Base-by-base conservation (phyloP, 2,113 vertebrate species). In the Ceyx melanurus region DNA sequence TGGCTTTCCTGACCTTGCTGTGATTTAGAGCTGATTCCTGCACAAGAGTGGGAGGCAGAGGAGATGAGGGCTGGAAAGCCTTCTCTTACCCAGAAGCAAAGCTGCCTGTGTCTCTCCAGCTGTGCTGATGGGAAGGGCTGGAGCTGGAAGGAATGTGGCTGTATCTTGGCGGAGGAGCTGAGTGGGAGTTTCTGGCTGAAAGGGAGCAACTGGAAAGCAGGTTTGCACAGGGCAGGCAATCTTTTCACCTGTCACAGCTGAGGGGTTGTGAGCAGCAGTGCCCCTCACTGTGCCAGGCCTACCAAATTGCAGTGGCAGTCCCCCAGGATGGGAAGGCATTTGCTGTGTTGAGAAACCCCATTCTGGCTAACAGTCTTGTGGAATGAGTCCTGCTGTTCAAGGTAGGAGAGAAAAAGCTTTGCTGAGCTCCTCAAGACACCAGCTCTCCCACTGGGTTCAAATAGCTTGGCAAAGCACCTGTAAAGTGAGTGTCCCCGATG, bases 121-220 rank as follows among this genome's bases (percentile, higher is more conserved):
- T 0, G 72, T 3, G 9, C 82, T 64, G 88, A 61, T 23, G 20
- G 86, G 40, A 61, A 35, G 45, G 22, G 67, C 66, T 80, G 82
- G 83, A 79, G 74, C 72, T 86, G 91, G 72, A 58, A 84, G 87
- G 75, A 96, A 67, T 51, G 70, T 2, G 10, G 56, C 73, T 71
- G 64, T 9, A 5, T 45, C 70, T 50, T 48, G 40, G 67, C 2
- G 0, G 37, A 51, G 58, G 48, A 73, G 48, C 13, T 2, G 57
- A 96, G 76, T 1, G 2, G 57, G 94, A 93, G 94, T 93, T 96
- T 92, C 97, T 97, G 98, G 98, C 97, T 97, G 96, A 95, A 89
- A 97, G 84, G 98, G 98, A 95, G 93, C 64, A 21, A 91, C 96
- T 98, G 98, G 98, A 95, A 94, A 97, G 95, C 65, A 96, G 98